phyloP scores from a whole-genome alignment of 2,888 invertebrate species.

The Brachycybe producta region DNA sequence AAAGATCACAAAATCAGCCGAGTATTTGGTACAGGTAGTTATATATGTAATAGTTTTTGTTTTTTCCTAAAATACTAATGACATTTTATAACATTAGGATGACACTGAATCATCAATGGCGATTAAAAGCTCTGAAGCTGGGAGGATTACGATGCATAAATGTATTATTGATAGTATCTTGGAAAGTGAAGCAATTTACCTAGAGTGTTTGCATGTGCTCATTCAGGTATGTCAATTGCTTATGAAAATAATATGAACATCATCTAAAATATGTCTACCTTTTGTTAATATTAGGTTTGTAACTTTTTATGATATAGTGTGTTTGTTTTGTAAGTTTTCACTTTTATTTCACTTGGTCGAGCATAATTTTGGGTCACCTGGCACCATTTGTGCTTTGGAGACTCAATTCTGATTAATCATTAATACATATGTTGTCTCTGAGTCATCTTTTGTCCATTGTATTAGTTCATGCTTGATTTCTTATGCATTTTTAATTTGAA shows the following conservation, averaged over 20 bases:
- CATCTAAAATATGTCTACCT: too few relatives aligned
- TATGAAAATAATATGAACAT: too few relatives aligned
- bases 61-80: background rate
- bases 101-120: background rate
- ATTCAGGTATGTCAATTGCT: slow-evolving; percentile 49
- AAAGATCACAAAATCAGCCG: background rate
- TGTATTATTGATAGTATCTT: slow-evolving; percentile 79
- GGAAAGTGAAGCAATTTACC: slow-evolving; percentile 79
- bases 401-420: background rate
- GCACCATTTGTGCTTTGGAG: background rate
- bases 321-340: slow-evolving; percentile 2
- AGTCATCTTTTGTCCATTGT: too few relatives aligned
- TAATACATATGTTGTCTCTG: too few relatives aligned
- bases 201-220: slow-evolving; percentile 77
- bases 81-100: background rate
- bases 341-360: slow-evolving; percentile 9
- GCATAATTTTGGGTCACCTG: background rate
- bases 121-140: slow-evolving; percentile 44
- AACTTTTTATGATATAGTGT: too few relatives aligned
- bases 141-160: slow-evolving; percentile 71
- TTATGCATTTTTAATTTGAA: too few relatives aligned
- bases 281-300: too few relatives aligned
- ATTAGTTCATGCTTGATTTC: too few relatives aligned
- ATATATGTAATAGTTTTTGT: background rate
- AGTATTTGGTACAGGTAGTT: background rate